Conservation (phyloP, 2,888 invertebrate genomes). For the Gastrophysa polygoni region DNA sequence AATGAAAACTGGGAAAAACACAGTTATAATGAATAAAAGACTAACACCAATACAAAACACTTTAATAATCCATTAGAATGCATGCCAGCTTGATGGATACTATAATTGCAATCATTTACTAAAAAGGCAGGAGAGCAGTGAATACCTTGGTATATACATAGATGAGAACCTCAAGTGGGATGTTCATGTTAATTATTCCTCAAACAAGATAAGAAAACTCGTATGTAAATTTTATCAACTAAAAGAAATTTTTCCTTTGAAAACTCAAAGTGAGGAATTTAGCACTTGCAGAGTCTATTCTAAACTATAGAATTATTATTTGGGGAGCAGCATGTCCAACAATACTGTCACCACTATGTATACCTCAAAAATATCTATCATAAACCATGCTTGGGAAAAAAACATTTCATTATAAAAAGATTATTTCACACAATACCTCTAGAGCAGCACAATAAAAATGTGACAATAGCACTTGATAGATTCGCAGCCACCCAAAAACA, state of each 20-base stretch:
- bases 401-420: neutral
- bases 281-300: no score
- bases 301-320: neutral
- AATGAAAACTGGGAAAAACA: neutral
- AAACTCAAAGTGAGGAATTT: no score
- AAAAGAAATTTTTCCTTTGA: no score
- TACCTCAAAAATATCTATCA: neutral
- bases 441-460: constrained; percentile 1
- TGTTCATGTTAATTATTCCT: neutral
- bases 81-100: neutral
- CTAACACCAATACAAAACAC: neutral
- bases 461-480: neutral
- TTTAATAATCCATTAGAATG: neutral
- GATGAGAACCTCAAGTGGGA: neutral
- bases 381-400: neutral
- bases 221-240: no score
- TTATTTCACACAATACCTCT: neutral
- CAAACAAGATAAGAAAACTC: neutral
- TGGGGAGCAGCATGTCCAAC: neutral
- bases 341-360: neutral
- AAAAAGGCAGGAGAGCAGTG: neutral
- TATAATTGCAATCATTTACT: neutral
- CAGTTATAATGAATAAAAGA: neutral
- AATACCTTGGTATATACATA: constrained; percentile 1
- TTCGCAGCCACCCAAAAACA: constrained; percentile 1